Conservation (phyloP, 2,888 invertebrate genomes). For the Cerceris ruficornis region DNA sequence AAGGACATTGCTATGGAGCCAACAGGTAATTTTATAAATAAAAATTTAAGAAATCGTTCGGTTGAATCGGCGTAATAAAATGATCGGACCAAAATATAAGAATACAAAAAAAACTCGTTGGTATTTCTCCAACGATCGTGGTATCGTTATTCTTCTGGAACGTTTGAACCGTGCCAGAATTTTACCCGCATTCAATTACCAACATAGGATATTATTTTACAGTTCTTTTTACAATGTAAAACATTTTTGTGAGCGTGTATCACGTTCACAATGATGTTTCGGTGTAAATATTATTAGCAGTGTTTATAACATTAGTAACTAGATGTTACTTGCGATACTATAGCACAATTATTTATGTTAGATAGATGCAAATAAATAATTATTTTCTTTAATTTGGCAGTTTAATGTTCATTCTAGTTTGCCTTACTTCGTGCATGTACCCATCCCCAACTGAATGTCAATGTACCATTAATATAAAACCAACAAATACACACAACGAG, state of each 20-base stretch:
- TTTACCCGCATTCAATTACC: conserved; percentile 39
- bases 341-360: conserved; percentile 66
- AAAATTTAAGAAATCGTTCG: conserved; percentile 6
- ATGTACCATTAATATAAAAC: conserved; percentile 50
- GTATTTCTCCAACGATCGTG: conserved; percentile 40
- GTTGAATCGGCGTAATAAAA: no score
- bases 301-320: conserved; percentile 56
- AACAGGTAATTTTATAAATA: conserved; percentile 77
- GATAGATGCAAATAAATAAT: conserved; percentile 69
- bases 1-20: conserved; percentile 78
- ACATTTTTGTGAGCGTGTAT: conserved; percentile 59
- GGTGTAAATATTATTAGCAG: conserved; percentile 62
- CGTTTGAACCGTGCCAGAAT: conserved; percentile 42
- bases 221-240: conserved; percentile 50
- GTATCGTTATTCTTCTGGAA: conserved; percentile 46
- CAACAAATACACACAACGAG: not conserved
- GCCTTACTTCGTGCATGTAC: conserved; percentile 62
- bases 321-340: conserved; percentile 60
- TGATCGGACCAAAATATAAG: conserved; percentile 20
- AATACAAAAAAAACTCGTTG: conserved; percentile 45
- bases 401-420: conserved; percentile 62
- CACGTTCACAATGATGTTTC: conserved; percentile 53
- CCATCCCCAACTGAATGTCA: conserved; percentile 38
- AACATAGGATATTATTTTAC: conserved; percentile 48
- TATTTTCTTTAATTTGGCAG: conserved; percentile 71